Evolutionary conservation across 1,140 invertebrate genomes (phyloP), one percentile per base, ranked within the genome.

Genomic region (Megathymus violae): DNA sequence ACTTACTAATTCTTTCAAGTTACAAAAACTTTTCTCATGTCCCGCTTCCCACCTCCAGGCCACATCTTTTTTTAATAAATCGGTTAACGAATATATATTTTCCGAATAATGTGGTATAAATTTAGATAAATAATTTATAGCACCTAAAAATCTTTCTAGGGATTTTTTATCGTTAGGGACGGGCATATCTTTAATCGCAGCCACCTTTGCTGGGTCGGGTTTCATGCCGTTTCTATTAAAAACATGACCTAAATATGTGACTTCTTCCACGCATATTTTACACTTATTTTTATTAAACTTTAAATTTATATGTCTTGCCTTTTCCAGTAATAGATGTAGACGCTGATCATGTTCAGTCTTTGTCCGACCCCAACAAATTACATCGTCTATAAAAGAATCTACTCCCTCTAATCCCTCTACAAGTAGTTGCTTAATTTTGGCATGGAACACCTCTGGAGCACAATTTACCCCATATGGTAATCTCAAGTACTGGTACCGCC

Each of bases 311-410:
- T 76, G 36, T 6, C 50, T 31, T 6, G 69, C 71, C 22, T 66
- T 69, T 16, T 71, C 25, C 11, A 78, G 52, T 0, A 80, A 34
- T 41, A 38, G 10, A 15, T 62, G 58, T 7, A 81, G 19, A 25
- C 63, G 41, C 31, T 41, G 1, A 62, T 81, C 70, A 52, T 81
- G 80, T 36, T 78, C 69, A 34, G 58, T 16, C 27, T 48, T 52
- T 15, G 50, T 67, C 60, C 36, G 64, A 7, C 76, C 82, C 63
- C 66, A 79, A 6, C 80, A 47, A 4, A 89, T 65, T 19, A 90
- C 66, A 60, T 89, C 88, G 56, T 91, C 84, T 13, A 85, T 72
- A 40, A 67, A 74, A 17, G 41, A 59, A n/a, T 67, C 54, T 13
- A 67, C 54, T 4, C 67, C 71, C 11, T 67, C 64, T 14, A 64